Evolutionary conservation across 2,113 vertebrate genomes (phyloP), one percentile per base, ranked within the genome.

Genomic region (Salvelinus fontinalis): DNA sequence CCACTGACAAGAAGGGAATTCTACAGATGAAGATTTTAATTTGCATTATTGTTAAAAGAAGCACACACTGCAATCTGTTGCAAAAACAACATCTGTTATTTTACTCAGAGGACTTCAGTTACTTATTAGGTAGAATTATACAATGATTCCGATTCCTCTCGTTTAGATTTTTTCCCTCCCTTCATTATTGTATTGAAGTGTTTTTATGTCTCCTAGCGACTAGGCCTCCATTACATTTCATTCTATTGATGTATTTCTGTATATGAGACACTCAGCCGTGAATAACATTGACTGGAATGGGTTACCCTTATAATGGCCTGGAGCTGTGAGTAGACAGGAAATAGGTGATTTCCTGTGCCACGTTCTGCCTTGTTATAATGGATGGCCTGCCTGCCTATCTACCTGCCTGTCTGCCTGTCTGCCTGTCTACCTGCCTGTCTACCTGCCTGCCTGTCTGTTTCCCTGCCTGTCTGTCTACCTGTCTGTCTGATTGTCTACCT

Each of bases 81-180:
- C 84, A 87, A 87, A 88, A 90, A 90, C 85, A 88, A 85, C 89
- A 88, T 87, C 89, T 88, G 89, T 81, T 80, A 72, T 81, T 81
- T 85, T 81, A 90, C 88, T 87, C 86, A 73, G 62, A 87, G 86
- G 87, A 87, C 83, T 82, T 83, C 79, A 49, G 68, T 79, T 88
- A 86, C 88, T 88, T 90, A 88, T 88, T 90, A 87, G 84, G 88
- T 86, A 87, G 85, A 88, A 88, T 90, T 88, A 88, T 82, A 87
- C 79, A 84, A 88, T 87, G 87, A 84, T 88, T 90, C 88, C 83
- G 74, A 83, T 81, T 84, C 81, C 78, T 73, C 54, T 82, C 73
- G 12, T 75, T 75, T 78, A 71, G 72, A 44, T 11, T 74, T 57
- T 66, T 69, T 44, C n/a, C 29, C 20, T 34, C 66, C 60, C 27